Conservation (phyloP, 2,888 invertebrate genomes). For the Lasioglossum calceatum region DNA sequence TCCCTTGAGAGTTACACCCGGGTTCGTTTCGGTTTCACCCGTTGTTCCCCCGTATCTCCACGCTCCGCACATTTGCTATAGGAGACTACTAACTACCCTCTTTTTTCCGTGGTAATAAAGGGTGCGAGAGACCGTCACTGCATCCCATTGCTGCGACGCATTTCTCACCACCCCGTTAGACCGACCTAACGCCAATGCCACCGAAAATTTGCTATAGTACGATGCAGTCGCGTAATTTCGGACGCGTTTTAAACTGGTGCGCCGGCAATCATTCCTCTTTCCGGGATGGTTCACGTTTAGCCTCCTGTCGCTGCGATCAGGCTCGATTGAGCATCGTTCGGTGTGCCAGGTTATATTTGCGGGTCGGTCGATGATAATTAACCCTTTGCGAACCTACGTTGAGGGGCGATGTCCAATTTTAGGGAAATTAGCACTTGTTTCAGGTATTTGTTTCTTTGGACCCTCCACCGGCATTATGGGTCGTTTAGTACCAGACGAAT, state of each 20-base stretch:
- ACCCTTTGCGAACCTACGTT: neutral
- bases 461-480: too few species aligned
- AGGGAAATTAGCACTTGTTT: neutral
- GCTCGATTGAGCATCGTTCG: neutral
- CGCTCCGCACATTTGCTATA: constrained; percentile 46
- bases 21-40: constrained; percentile 67
- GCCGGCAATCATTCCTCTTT: neutral
- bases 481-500: too few species aligned
- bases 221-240: constrained; percentile 30
- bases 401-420: neutral
- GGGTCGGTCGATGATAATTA: neutral
- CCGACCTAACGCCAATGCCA: constrained; percentile 47
- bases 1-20: constrained; percentile 66
- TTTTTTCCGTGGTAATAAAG: constrained; percentile 48
- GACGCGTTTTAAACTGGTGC: constrained; percentile 14
- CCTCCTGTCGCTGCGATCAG: neutral
- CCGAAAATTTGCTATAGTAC: constrained; percentile 33
- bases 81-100: constrained; percentile 66
- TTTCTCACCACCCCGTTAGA: constrained; percentile 39
- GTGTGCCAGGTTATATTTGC: neutral
- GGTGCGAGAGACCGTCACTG: constrained; percentile 36
- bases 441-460: neutral
- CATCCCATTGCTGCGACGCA: constrained; percentile 20
- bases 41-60: constrained; percentile 27
- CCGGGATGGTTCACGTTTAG: neutral